Base-by-base conservation (phyloP, 1,140 invertebrate species). In the Halictus rubicundus region DNA sequence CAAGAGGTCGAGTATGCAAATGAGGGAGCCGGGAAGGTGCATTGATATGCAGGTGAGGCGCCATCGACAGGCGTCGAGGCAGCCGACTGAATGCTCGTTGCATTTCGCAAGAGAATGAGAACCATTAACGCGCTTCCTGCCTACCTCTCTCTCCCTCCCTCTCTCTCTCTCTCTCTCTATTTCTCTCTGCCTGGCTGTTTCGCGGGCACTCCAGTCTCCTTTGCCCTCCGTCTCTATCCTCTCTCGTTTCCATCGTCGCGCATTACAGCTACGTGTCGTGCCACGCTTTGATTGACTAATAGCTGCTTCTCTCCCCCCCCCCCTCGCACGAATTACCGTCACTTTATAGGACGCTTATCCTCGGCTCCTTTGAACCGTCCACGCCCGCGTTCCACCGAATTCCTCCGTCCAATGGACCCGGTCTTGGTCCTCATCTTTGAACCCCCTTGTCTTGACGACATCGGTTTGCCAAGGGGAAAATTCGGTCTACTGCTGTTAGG, bases 31-130 rank as follows among this genome's bases (percentile, higher is more conserved):
- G 76, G 68, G 75, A 80, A 78, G 75, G 73, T 82, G 78, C 83
- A 88, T 90, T 90, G 87, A 90, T 88, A 89, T 90, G 89, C 89
- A 88, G 89, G 81, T 79, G 80, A 85, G 80, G 83, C 76, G 82
- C 57, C 85, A 86, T 84, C 82, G 71, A 88, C 78, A 85, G 70
- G 81, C 81, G 85, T 87, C 81, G 81, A 78, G 68, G 73, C 76
- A 66, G 82, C 81, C 82, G 88, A 87, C 84, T 86, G 84, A 88
- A 83, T 88, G 81, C 75, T 79, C 85, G 68, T 77, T 70, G 68
- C 57, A 71, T 83, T 75, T 81, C 76, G 65, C 61, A 65, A 65
- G 76, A 78, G 75, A 88, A 81, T 77, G 71, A 78, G 59, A 80
- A 77, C 60, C 72, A 85, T 87, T 85, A 79, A 69, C 75, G 78